Percentiles rank a stretch among this genome's conserved stretches.
phyloP scores from a whole-genome alignment of 2,888 invertebrate genomes.

The Rapana venosa region DNA sequence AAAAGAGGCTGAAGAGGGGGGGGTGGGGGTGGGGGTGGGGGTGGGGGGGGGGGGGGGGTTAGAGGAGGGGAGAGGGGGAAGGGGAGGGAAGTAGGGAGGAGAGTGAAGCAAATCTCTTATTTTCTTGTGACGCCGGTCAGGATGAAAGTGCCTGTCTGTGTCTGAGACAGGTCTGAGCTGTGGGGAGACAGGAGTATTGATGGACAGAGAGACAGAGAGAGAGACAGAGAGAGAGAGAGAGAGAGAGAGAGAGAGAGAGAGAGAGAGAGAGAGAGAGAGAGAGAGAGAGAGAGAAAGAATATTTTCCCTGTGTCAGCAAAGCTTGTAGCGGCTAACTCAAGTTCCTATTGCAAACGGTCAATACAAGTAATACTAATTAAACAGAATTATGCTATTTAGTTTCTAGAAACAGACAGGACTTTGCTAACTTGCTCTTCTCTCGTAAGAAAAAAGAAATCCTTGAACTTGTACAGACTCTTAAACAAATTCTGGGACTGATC shows the following conservation, averaged over 20 bases:
- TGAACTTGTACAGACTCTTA: too few relatives aligned
- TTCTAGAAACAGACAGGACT: too few relatives aligned
- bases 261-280: not conserved
- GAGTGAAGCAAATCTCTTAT: not conserved
- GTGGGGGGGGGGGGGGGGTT: not conserved
- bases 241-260: not conserved
- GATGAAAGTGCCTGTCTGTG: not conserved
- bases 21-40: not conserved
- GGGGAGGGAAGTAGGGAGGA: not conserved
- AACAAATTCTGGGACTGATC: too few relatives aligned
- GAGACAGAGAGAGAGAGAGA: not conserved
- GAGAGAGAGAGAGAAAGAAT: slow-evolving; percentile 13
- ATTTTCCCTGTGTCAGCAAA: too few relatives aligned
- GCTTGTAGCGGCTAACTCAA: too few relatives aligned
- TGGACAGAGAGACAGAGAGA: not conserved
- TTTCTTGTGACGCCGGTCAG: not conserved
- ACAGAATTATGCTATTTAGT: too few relatives aligned
- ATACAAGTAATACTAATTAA: too few relatives aligned
- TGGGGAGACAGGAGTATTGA: not conserved
- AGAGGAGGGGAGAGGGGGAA: not conserved
- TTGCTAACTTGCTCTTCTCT: too few relatives aligned
- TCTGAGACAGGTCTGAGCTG: not conserved
- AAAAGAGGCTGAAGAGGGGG: not conserved
- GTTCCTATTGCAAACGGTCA: too few relatives aligned
- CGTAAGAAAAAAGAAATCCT: too few relatives aligned